Evolutionary conservation across 35 echinoderm and acorn worm genomes (phyloP).

Genomic region (Antedon bifida): DNA sequence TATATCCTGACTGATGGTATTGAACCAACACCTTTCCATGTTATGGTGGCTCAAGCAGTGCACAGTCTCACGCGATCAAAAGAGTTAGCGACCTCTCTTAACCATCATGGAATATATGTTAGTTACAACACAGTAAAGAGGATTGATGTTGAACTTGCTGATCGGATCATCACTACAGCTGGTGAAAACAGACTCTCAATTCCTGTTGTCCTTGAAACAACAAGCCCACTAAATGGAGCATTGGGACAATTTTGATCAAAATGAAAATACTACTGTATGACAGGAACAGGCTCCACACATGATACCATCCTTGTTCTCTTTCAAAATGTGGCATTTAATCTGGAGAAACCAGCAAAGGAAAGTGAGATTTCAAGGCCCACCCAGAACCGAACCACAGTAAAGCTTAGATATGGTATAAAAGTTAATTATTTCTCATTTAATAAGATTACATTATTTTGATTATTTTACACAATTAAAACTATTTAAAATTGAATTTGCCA

Average conservation of each 20-base stretch:
- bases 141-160: slow-evolving; percentile 12
- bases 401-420: too few relatives aligned
- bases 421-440: too few relatives aligned
- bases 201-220: not conserved
- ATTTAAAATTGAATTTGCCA: too few relatives aligned
- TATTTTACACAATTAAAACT: too few relatives aligned
- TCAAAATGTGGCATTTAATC: slow-evolving; percentile 9
- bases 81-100: slow-evolving; percentile 3
- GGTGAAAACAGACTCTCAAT: not conserved
- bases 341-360: slow-evolving; percentile 4
- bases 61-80: not conserved
- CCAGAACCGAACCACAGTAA: slow-evolving; percentile 1
- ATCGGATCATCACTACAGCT: not conserved
- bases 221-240: slow-evolving; percentile 17
- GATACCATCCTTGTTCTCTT: slow-evolving; percentile 13
- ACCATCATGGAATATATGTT: slow-evolving; percentile 4
- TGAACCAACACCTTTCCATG: slow-evolving; percentile 10
- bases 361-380: slow-evolving; percentile 5
- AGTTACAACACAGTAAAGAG: slow-evolving; percentile 6
- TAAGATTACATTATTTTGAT: too few relatives aligned
- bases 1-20: slow-evolving; percentile 10
- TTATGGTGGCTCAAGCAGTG: slow-evolving; percentile 10
- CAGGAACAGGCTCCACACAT: slow-evolving; percentile 13
- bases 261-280: slow-evolving; percentile 1
- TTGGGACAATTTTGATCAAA: slow-evolving; percentile 9